phyloP scores from a whole-genome alignment of 2,113 vertebrate species.

The Bubalus kerabau region DNA sequence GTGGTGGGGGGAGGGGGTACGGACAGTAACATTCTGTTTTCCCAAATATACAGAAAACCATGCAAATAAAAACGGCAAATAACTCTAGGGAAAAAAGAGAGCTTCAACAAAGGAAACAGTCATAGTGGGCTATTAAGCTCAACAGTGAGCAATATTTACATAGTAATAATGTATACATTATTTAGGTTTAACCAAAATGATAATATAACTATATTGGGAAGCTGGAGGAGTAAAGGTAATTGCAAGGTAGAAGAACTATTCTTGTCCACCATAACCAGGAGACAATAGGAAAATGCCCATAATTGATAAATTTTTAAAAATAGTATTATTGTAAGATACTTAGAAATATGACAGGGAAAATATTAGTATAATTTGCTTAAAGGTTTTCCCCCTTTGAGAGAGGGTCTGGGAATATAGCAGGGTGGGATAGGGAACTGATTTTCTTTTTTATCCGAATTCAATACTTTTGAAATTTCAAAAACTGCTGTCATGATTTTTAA shows the following conservation, averaged over 20 bases:
- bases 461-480: background rate
- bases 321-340: background rate
- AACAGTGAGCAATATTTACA: background rate
- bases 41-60: background rate
- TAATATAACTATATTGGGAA: background rate
- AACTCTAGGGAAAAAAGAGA: background rate
- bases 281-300: background rate
- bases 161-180: background rate
- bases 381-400: background rate
- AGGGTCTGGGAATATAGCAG: background rate
- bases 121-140: background rate
- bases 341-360: background rate
- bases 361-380: background rate
- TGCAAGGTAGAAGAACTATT: background rate
- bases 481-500: background rate
- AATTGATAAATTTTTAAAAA: background rate
- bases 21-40: background rate
- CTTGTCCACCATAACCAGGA: background rate
- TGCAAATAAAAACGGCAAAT: background rate
- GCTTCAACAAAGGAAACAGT: background rate
- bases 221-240: background rate
- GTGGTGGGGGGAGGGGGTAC: rapidly evolving
- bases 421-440: background rate
- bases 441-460: background rate
- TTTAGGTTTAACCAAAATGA: background rate